Evolutionary conservation across 2,888 invertebrate species (phyloP).

Genomic region (Watsonalla cultraria): DNA sequence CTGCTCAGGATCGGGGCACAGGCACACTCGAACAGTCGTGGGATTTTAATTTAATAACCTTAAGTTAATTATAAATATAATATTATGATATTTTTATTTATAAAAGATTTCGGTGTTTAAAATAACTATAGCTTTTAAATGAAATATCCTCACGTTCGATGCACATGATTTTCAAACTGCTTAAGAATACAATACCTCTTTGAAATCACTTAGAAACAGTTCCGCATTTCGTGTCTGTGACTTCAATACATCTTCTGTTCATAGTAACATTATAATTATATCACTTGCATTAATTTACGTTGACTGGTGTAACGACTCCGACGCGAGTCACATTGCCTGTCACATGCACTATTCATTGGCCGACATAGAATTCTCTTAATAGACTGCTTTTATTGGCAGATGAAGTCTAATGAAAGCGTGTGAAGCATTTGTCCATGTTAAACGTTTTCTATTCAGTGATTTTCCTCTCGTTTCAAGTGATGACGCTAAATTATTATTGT

Average conservation of each 20-base stretch:
- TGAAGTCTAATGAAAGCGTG: constrained; percentile 11
- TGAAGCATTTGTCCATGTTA: constrained; percentile 3
- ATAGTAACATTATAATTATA: constrained; percentile 14
- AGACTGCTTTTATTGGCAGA: constrained; percentile 19
- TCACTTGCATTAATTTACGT: constrained; percentile 19
- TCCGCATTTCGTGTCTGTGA: constrained; percentile 1
- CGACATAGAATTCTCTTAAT: constrained; percentile 27
- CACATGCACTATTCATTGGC: constrained; percentile 29
- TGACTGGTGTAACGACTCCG: constrained; percentile 7
- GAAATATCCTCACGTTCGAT: too few species aligned
- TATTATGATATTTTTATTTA: too few species aligned
- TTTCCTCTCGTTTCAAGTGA: constrained; percentile 2
- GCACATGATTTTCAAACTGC: neutral
- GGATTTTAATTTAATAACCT: too few species aligned
- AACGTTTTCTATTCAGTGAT: constrained; percentile 1
- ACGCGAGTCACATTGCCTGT: constrained; percentile 35
- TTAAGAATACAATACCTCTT: constrained; percentile 8
- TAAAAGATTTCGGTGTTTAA: too few species aligned
- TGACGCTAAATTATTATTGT: too few species aligned
- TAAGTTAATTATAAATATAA: too few species aligned
- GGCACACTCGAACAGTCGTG: neutral
- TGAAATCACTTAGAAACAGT: constrained; percentile 6
- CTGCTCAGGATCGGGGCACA: too few species aligned
- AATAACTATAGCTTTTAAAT: too few species aligned
- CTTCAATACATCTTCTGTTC: constrained; percentile 10